Conservation (phyloP, 2,888 invertebrate species). For the Pandemis cinnamomeana region DNA sequence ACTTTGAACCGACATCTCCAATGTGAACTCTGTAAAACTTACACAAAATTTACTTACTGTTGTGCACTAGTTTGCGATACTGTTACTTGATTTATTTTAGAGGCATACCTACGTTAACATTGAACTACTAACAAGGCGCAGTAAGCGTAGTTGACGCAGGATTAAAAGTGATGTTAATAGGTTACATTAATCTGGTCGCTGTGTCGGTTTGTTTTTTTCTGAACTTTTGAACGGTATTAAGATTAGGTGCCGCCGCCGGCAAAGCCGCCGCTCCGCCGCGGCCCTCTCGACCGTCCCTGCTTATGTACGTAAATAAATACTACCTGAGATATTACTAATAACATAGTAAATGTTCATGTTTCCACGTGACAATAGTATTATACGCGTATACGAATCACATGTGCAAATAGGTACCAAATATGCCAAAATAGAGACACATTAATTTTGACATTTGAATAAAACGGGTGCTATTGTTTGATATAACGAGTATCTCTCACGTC, state of each 20-base stretch:
- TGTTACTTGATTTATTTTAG: not conserved
- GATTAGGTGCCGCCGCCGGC: not conserved
- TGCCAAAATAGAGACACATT: not conserved
- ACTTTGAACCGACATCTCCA: no score
- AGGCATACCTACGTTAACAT: not conserved
- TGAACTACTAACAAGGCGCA: not conserved
- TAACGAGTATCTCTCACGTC: not conserved
- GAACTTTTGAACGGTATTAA: not conserved
- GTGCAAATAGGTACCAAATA: not conserved
- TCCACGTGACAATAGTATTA: not conserved
- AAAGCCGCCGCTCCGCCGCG: not conserved
- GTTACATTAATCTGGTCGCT: not conserved
- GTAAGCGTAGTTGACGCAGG: not conserved
- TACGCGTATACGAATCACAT: not conserved
- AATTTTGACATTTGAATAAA: slow-evolving; percentile 6
- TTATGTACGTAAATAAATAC: not conserved
- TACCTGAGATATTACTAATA: not conserved
- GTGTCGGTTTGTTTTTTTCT: slow-evolving; percentile 4
- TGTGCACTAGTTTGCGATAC: no score
- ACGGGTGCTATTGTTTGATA: slow-evolving; percentile 1
- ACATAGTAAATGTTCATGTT: not conserved
- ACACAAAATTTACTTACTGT: no score
- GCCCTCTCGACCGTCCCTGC: not conserved
- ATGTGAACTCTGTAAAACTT: no score
- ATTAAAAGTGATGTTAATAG: not conserved